These are phyloP conservation scores for Trichechus manatus DNA, from an alignment of 2,113 vertebrate species.

Conservation along the genomic window DNA sequence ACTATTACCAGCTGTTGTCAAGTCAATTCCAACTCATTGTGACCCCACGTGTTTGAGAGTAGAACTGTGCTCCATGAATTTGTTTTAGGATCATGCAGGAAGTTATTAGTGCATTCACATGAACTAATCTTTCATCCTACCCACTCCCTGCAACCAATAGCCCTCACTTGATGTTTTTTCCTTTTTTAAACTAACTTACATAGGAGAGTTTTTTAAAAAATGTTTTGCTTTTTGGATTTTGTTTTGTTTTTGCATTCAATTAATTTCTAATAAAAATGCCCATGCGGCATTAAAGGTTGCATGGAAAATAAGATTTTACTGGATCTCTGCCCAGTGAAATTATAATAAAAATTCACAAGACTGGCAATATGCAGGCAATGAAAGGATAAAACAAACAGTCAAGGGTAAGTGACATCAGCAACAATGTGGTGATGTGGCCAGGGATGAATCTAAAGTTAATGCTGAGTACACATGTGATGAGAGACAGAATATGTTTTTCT, in stretches of 20 bases:
- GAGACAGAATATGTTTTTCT: neutral
- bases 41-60: neutral
- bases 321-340: neutral
- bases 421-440: neutral
- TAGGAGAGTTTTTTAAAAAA: neutral
- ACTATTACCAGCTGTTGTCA: neutral
- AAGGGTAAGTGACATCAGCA: neutral
- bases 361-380: neutral
- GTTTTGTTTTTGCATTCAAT: slow-evolving; percentile 31
- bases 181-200: too few relatives aligned
- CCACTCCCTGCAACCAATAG: neutral
- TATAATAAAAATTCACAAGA: neutral
- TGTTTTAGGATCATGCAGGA: neutral
- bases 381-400: neutral
- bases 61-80: neutral
- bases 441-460: neutral
- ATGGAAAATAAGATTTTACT: slow-evolving; percentile 19
- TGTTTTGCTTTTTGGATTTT: neutral
- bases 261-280: neutral
- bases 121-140: neutral
- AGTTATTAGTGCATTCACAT: neutral
- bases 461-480: neutral
- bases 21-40: neutral
- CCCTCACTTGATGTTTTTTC: neutral
- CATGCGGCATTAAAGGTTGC: neutral